A percentile compares a stretch with the other conserved stretches of the same genome.
Evolutionary conservation across 2,113 vertebrate species (phyloP).

Genomic region (Daphoenositta chrysoptera): DNA sequence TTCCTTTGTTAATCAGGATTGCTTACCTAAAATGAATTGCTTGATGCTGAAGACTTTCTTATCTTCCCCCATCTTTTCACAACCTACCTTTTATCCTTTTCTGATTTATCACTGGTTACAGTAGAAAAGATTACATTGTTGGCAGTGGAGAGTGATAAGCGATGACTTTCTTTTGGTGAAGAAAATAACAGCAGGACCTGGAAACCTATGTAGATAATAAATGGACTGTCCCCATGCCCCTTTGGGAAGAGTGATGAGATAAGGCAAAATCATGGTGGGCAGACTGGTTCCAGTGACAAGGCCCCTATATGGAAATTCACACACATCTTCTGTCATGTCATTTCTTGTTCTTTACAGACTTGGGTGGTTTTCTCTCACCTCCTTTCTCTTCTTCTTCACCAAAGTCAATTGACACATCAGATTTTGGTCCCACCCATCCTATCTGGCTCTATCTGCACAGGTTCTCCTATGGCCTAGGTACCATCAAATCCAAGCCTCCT

Average conservation of each 20-base stretch:
- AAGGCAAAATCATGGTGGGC: not conserved
- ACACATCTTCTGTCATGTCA: not conserved
- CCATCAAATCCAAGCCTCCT: not conserved
- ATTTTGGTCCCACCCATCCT: not conserved
- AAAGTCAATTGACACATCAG: not conserved
- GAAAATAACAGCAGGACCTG: not conserved
- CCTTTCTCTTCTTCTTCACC: not conserved
- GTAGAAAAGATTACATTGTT: not conserved
- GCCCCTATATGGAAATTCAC: not conserved
- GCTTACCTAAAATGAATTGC: constrained; percentile 17
- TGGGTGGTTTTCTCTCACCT: not conserved
- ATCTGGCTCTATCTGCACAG: not conserved
- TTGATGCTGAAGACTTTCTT: constrained; percentile 8
- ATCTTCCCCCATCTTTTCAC: not conserved
- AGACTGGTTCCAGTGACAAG: not conserved
- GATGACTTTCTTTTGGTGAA: not conserved
- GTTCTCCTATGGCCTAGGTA: not conserved
- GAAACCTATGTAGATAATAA: not conserved
- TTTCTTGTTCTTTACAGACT: not conserved
- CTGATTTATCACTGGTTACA: constrained; percentile 20
- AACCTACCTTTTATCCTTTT: not conserved
- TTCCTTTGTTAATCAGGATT: not conserved
- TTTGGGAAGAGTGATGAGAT: not conserved
- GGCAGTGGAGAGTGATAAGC: not conserved
- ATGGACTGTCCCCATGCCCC: not conserved